Evolutionary conservation across 2,888 invertebrate species (phyloP).

Genomic region (Neoitamus cyanurus): DNA sequence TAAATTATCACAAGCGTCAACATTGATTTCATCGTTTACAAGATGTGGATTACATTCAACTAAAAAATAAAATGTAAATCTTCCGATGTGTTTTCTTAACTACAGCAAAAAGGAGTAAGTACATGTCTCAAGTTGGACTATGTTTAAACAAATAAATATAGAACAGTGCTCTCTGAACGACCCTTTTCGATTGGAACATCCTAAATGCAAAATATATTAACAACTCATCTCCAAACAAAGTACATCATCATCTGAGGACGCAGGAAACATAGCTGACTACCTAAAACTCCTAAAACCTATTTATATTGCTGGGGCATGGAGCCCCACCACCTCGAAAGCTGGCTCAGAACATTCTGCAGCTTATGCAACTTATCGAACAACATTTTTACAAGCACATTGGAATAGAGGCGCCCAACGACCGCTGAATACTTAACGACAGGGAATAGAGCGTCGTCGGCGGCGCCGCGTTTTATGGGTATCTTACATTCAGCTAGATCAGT

Average conservation of each 20-base stretch:
- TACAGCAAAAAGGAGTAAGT: neutral
- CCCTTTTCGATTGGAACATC: neutral
- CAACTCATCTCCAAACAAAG: neutral
- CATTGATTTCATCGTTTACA: neutral
- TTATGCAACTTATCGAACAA: neutral
- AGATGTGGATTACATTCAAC: neutral
- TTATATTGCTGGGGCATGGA: neutral
- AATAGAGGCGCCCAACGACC: neutral
- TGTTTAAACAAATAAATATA: neutral
- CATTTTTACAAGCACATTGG: slow-evolving; percentile 29
- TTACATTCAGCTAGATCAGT: slow-evolving; percentile 39
- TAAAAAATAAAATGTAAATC: neutral
- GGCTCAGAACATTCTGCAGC: neutral
- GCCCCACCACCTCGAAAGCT: neutral
- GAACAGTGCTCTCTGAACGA: neutral
- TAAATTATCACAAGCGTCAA: neutral
- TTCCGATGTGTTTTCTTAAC: neutral
- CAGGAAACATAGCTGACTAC: neutral
- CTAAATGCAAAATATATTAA: neutral
- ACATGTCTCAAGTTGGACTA: neutral
- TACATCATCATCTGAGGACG: neutral
- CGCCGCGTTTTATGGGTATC: slow-evolving; percentile 14
- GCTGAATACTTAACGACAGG: neutral
- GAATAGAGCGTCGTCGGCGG: neutral
- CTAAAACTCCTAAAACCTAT: neutral